phyloP scores from a whole-genome alignment of 92 coral and sea anemone genomes.

The Galaxea fascicularis region DNA sequence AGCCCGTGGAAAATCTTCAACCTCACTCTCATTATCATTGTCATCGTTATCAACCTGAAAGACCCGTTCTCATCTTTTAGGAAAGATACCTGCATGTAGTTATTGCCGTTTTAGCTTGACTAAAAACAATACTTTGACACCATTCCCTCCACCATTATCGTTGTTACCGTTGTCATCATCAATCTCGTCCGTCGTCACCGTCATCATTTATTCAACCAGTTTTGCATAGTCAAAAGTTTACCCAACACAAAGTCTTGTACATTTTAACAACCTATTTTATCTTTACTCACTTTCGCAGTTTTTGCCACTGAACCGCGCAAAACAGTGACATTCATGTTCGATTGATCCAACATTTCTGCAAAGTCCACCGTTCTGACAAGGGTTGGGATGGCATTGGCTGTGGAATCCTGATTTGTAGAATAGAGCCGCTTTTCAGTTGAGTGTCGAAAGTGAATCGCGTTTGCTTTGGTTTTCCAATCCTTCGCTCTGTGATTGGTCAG shows the following conservation, averaged over 20 bases:
- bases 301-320: constrained; percentile 61
- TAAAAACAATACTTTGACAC: no score
- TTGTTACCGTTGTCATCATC: not conserved
- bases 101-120: no score
- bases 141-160: not conserved
- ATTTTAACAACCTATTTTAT: no score
- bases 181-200: not conserved
- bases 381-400: constrained; percentile 84
- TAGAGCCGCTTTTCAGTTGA: not conserved
- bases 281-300: constrained; percentile 71
- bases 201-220: not conserved
- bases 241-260: no score
- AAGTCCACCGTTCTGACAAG: constrained; percentile 84
- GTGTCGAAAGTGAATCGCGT: no score
- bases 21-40: not conserved
- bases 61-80: no score
- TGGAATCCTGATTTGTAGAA: constrained; percentile 1
- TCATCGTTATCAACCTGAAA: not conserved
- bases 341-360: constrained; percentile 62
- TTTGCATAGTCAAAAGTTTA: not conserved
- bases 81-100: no score
- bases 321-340: constrained; percentile 69
- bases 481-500: no score
- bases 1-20: not conserved
- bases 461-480: no score